These are phyloP conservation scores for Anhinga rufa DNA, from an alignment of 2,113 vertebrate species.

Conservation along the genomic window DNA sequence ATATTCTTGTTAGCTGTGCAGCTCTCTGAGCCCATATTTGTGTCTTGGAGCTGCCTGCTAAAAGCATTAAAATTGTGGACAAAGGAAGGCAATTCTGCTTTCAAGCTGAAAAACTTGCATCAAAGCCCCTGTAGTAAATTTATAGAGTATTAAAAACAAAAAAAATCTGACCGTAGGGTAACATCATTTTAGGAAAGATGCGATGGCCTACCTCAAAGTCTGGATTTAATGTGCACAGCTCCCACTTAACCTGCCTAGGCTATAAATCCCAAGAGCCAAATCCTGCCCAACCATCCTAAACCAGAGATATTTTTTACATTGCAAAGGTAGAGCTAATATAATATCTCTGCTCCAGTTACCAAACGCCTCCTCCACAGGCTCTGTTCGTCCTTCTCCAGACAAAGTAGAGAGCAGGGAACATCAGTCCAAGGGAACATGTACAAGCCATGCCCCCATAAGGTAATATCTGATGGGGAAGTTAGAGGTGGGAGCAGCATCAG, in stretches of 20 bases:
- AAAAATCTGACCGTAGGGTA: constrained; percentile 46
- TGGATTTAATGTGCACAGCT: constrained; percentile 2
- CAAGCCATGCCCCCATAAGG: fast-evolving
- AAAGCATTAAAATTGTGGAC: constrained; percentile 44
- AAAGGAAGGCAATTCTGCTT: constrained; percentile 30
- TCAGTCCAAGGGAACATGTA: fast-evolving
- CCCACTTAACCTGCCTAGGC: constrained; percentile 13
- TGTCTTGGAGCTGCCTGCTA: constrained; percentile 36
- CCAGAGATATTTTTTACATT: not conserved
- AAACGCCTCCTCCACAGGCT: not conserved
- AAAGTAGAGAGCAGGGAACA: not conserved
- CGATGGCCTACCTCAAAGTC: not conserved
- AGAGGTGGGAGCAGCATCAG: too few species aligned
- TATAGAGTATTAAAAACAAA: constrained; percentile 48
- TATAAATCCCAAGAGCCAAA: constrained; percentile 7
- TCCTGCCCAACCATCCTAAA: not conserved
- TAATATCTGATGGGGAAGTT: not conserved
- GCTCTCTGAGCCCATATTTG: not conserved
- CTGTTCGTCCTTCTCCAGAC: not conserved
- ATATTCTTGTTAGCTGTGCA: not conserved
- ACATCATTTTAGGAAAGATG: constrained; percentile 38
- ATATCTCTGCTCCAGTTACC: not conserved
- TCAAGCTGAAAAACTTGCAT: constrained; percentile 55
- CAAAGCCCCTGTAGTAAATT: constrained; percentile 44
- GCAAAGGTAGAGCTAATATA: not conserved